Percentiles rank a stretch among this genome's conserved stretches.
Evolutionary conservation across 2,797 vertebrate genomes (phyloP).

Genomic region (Sebastes matsubarae): DNA sequence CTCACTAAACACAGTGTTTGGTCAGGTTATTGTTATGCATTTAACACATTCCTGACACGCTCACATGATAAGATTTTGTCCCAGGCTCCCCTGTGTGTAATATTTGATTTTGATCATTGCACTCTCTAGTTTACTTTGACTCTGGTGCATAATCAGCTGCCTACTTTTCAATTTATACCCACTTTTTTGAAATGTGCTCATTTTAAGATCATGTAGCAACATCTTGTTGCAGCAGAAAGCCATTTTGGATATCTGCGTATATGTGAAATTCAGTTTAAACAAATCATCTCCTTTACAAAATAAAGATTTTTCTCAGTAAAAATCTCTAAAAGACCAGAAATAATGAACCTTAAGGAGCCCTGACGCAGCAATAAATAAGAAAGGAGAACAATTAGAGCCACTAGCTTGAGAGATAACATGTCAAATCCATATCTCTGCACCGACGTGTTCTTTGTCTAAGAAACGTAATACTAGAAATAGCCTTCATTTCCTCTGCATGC

Average conservation of each 20-base stretch:
- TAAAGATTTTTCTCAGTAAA: background rate
- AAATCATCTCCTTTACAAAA: background rate
- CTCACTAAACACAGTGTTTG: background rate
- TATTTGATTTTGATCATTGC: background rate
- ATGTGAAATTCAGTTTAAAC: background rate
- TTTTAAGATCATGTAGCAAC: background rate
- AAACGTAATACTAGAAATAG: constrained; percentile 17
- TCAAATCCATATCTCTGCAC: constrained; percentile 35
- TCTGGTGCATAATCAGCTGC: background rate
- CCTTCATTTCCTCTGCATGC: constrained; percentile 30
- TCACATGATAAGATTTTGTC: background rate
- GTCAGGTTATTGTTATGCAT: background rate
- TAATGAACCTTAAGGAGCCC: background rate
- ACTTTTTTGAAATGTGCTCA: background rate
- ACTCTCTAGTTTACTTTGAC: background rate
- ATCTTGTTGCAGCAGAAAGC: background rate
- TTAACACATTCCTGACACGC: background rate
- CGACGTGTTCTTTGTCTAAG: constrained; percentile 1
- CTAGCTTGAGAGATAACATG: constrained; percentile 20
- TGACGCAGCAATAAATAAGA: background rate
- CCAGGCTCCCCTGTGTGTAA: background rate
- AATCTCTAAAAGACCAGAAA: background rate
- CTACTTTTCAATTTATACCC: background rate
- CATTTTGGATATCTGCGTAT: background rate
- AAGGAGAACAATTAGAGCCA: background rate